A percentile compares a stretch with the other conserved stretches of the same genome.
Evolutionary conservation across 2,797 vertebrate species (phyloP).

Genomic region (Chaetodon trifasciatus): DNA sequence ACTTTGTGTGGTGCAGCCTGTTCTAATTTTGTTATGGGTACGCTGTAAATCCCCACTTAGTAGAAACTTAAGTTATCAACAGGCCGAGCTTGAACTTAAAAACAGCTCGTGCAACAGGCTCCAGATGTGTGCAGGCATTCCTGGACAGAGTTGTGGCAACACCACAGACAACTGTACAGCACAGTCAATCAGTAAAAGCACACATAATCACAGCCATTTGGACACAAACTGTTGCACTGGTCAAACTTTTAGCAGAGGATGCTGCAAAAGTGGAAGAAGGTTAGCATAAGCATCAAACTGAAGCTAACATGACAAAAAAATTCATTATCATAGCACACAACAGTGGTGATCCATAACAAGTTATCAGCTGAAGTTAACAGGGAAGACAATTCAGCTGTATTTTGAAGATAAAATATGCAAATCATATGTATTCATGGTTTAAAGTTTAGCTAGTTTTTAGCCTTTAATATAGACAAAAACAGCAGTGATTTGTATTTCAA

Average conservation of each 20-base stretch:
- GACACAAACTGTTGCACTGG: no score
- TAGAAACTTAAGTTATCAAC: background rate
- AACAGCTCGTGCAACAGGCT: constrained; percentile 2
- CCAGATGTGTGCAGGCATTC: background rate
- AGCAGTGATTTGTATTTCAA: background rate
- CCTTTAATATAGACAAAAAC: constrained; percentile 1
- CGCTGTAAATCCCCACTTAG: background rate
- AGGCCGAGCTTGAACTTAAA: background rate
- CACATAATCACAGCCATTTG: no score
- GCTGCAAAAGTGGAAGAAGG: background rate
- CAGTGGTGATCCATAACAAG: background rate
- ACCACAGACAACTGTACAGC: no score
- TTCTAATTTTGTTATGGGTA: background rate
- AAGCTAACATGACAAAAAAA: background rate
- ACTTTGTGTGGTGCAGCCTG: no score
- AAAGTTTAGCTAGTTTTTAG: background rate
- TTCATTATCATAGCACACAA: no score
- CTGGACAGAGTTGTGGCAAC: no score
- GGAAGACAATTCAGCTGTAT: constrained; percentile 13
- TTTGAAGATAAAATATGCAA: constrained; percentile 11
- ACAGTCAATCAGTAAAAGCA: background rate
- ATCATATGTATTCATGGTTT: background rate
- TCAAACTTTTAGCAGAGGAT: background rate
- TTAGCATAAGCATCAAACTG: background rate
- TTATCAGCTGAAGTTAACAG: constrained; percentile 2